Evolutionary conservation across 2,888 invertebrate species (phyloP).

Genomic region (Limenitis camilla): DNA sequence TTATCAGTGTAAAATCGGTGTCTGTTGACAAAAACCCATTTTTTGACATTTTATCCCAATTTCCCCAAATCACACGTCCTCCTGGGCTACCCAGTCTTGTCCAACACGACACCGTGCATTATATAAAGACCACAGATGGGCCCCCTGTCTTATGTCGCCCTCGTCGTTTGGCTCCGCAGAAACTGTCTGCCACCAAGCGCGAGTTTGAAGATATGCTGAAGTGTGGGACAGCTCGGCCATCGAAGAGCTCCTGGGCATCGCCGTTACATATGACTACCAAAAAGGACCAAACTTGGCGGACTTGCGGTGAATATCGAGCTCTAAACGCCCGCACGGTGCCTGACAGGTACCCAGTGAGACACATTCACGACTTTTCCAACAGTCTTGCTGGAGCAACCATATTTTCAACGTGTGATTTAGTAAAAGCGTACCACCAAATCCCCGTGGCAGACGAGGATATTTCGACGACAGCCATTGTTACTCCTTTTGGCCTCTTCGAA

Average conservation of each 20-base stretch:
- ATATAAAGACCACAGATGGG: constrained; percentile 3
- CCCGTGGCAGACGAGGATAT: too few relatives aligned
- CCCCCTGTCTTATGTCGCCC: constrained; percentile 3
- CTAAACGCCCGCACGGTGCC: constrained; percentile 19
- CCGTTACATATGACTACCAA: constrained; percentile 18
- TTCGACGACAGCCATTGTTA: too few relatives aligned
- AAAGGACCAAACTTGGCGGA: constrained; percentile 14
- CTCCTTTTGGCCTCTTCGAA: too few relatives aligned
- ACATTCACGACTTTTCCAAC: constrained; percentile 23
- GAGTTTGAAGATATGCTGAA: constrained; percentile 30
- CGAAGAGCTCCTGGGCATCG: constrained; percentile 24
- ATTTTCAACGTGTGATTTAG: neutral
- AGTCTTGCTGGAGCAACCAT: neutral
- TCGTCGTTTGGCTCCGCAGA: constrained; percentile 8
- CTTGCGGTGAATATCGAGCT: constrained; percentile 36
- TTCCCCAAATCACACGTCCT: constrained; percentile 7
- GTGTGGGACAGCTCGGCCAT: constrained; percentile 25
- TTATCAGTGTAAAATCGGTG: neutral
- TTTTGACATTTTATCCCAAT: too few relatives aligned
- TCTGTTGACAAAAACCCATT: too few relatives aligned
- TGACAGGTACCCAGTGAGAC: constrained; percentile 31
- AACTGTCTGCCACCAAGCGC: constrained; percentile 18
- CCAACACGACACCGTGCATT: constrained; percentile 3
- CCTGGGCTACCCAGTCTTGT: neutral
- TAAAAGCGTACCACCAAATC: constrained; percentile 42